These are phyloP conservation scores for Aphidius colemani DNA, from an alignment of 2,888 invertebrate genomes.

Conservation along the genomic window DNA sequence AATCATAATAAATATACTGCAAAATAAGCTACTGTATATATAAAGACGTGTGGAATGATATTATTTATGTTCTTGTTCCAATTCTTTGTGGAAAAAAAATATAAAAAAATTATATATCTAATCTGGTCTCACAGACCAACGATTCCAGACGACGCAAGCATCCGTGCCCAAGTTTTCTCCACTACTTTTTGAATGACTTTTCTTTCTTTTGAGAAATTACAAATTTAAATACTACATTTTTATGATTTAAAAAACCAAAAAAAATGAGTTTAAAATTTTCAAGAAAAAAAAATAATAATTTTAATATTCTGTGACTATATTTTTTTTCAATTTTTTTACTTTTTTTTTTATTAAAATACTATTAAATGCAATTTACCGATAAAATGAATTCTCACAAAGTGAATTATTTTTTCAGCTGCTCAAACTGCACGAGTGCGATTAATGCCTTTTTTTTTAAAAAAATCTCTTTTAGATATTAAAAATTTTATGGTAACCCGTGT, in stretches of 20 bases:
- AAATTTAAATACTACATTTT: conserved; percentile 32
- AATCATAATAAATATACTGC: neutral
- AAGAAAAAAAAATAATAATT: neutral
- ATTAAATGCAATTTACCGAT: conserved; percentile 30
- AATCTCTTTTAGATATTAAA: conserved; percentile 21
- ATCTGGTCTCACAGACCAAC: conserved; percentile 52
- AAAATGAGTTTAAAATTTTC: too few relatives aligned
- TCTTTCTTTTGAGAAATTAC: conserved; percentile 28
- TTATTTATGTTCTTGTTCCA: neutral
- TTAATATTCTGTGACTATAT: neutral
- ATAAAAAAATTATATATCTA: conserved; percentile 39
- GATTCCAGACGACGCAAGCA: conserved; percentile 17
- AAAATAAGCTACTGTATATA: too few relatives aligned
- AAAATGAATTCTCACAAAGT: conserved; percentile 26
- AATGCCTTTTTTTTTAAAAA: conserved; percentile 21
- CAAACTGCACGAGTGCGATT: conserved; percentile 19
- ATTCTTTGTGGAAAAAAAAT: conserved; percentile 15
- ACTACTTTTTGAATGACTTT: conserved; percentile 4
- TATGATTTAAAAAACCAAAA: too few relatives aligned
- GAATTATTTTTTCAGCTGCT: conserved; percentile 28
- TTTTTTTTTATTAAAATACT: neutral
- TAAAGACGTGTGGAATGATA: too few relatives aligned
- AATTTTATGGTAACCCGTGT: conserved; percentile 11
- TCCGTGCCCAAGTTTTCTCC: conserved; percentile 8
- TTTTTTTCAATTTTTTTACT: neutral